Evolutionary conservation across 2,888 invertebrate species (phyloP).

Genomic region (Thera britannica): DNA sequence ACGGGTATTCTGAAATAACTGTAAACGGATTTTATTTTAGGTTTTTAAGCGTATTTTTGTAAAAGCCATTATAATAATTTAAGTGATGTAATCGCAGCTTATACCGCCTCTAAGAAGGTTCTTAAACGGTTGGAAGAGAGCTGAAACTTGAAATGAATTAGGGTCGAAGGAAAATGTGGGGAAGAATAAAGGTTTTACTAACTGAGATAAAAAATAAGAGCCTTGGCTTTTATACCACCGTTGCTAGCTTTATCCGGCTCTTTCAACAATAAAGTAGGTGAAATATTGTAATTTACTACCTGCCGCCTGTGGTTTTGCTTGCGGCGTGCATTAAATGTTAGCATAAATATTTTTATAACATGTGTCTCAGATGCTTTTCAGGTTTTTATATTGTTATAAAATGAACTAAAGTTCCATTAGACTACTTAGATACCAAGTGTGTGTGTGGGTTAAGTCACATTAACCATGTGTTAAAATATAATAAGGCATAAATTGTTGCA

Average conservation of each 20-base stretch:
- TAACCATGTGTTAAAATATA: too few relatives aligned
- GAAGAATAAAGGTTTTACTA: slow-evolving; percentile 15
- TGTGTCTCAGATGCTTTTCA: too few relatives aligned
- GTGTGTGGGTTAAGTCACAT: too few relatives aligned
- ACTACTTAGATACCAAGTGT: too few relatives aligned
- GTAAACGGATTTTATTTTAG: background rate
- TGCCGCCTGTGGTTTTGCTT: too few relatives aligned
- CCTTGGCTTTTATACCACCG: background rate
- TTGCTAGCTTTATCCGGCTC: too few relatives aligned
- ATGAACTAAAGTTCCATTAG: too few relatives aligned
- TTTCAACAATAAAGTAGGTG: background rate
- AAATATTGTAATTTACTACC: background rate
- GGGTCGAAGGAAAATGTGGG: slow-evolving; percentile 18
- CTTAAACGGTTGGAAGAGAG: slow-evolving; percentile 28
- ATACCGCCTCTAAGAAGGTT: slow-evolving; percentile 24
- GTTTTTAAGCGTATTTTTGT: background rate
- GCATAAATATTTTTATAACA: too few relatives aligned
- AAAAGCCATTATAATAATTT: slow-evolving; percentile 40
- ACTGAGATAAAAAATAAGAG: slow-evolving; percentile 5
- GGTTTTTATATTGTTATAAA: too few relatives aligned
- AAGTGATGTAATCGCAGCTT: slow-evolving; percentile 33
- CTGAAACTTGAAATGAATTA: slow-evolving; percentile 22
- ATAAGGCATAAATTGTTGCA: too few relatives aligned
- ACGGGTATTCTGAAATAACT: too few relatives aligned
- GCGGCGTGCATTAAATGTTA: too few relatives aligned